These are phyloP conservation scores for Beaufortia kweichowensis DNA, from an alignment of 2,113 vertebrate genomes.

Conservation along the genomic window DNA sequence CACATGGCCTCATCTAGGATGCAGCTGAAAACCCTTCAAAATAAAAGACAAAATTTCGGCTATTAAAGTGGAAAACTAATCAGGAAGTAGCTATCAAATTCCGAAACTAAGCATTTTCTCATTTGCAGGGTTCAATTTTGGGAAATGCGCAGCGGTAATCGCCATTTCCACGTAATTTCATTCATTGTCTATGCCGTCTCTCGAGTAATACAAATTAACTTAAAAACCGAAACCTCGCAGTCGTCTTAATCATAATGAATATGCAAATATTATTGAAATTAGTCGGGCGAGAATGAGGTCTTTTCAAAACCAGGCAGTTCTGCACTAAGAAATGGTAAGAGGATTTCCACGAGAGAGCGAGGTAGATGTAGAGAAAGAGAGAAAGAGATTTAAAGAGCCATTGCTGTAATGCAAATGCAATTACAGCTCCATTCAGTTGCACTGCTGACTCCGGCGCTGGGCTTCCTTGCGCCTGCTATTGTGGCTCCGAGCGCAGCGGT, in stretches of 20 bases:
- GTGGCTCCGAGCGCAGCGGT: not conserved
- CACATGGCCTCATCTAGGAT: not conserved
- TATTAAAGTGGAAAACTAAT: not conserved
- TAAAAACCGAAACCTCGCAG: constrained; percentile 39
- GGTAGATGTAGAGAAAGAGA: not conserved
- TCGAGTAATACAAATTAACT: constrained; percentile 47
- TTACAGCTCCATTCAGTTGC: constrained; percentile 67
- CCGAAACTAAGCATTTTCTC: not conserved
- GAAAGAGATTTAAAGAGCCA: constrained; percentile 50
- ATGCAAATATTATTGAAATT: constrained; percentile 55
- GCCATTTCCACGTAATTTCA: constrained; percentile 35
- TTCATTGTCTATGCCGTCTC: constrained; percentile 15
- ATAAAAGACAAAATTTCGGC: not conserved
- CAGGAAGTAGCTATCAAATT: not conserved
- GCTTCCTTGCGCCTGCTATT: not conserved
- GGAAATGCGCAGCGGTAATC: not conserved
- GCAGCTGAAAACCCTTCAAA: constrained; percentile 23
- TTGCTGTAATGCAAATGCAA: constrained; percentile 71
- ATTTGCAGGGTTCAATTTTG: constrained; percentile 4
- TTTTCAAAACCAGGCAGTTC: constrained; percentile 21
- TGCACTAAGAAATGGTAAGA: not conserved
- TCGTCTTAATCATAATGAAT: constrained; percentile 54
- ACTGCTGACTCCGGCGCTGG: not conserved
- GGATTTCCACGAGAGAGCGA: constrained; percentile 37
- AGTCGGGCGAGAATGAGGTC: not conserved